Evolutionary conservation across 2,888 invertebrate species (phyloP).

Genomic region (Dolomedes plantarius): DNA sequence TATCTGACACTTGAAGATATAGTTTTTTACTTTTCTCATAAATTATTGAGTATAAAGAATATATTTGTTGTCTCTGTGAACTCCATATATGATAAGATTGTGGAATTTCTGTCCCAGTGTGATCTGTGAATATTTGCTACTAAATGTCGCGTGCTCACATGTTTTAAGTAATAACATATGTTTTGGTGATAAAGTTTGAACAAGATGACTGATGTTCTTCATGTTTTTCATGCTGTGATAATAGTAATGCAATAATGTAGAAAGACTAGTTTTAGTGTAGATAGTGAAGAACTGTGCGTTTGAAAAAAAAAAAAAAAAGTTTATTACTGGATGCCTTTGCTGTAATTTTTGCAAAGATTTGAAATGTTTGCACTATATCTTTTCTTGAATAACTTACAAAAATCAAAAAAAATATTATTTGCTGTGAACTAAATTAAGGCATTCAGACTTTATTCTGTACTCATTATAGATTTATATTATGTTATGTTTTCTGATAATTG

Average conservation of each 20-base stretch:
- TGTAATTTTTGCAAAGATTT: constrained; percentile 26
- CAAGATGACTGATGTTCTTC: constrained; percentile 63
- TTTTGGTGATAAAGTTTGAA: constrained; percentile 57
- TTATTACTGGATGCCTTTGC: constrained; percentile 25
- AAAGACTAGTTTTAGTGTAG: constrained; percentile 69
- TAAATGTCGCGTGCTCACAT: not conserved
- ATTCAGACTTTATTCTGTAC: not conserved
- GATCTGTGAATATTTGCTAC: constrained; percentile 15
- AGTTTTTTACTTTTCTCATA: constrained; percentile 62
- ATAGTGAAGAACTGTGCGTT: constrained; percentile 60
- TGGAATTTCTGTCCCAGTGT: constrained; percentile 17
- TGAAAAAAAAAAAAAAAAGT: constrained; percentile 12
- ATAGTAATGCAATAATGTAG: constrained; percentile 70
- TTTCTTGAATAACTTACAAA: not conserved
- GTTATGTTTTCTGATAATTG: not conserved
- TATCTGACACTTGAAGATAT: constrained; percentile 47
- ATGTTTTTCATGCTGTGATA: constrained; percentile 70
- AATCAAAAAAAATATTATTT: not conserved
- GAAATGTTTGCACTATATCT: constrained; percentile 3
- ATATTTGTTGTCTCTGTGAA: constrained; percentile 48
- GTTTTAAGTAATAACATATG: constrained; percentile 16
- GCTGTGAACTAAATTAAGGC: too few species aligned
- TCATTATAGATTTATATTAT: not conserved
- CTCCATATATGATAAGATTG: constrained; percentile 6
- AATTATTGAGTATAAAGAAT: constrained; percentile 45